Evolutionary conservation across 2,888 invertebrate species (phyloP).

Genomic region (Platycheirus rosarum): DNA sequence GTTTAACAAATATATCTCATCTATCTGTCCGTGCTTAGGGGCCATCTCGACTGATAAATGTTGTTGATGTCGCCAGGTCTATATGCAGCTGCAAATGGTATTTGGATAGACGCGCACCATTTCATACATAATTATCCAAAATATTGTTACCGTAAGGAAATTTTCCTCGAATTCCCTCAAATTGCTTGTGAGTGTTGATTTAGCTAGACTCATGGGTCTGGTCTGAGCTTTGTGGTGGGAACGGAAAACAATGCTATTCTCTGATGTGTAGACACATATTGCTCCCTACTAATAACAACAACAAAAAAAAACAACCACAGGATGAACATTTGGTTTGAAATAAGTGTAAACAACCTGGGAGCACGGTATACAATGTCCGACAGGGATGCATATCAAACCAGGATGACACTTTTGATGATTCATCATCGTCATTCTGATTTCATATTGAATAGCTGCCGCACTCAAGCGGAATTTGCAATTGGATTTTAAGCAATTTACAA

Average conservation of each 20-base stretch:
- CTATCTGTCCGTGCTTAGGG: constrained; percentile 1
- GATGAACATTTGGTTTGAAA: constrained; percentile 18
- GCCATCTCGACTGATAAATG: background rate
- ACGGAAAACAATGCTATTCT: constrained; percentile 7
- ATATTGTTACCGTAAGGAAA: constrained; percentile 5
- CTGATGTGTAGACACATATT: background rate
- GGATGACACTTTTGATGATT: constrained; percentile 55
- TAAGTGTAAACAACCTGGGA: constrained; percentile 24
- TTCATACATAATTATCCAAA: constrained; percentile 18
- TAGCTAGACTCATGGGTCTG: background rate
- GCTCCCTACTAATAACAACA: background rate
- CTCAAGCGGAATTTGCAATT: constrained; percentile 63
- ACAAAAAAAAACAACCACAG: background rate
- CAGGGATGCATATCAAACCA: constrained; percentile 27
- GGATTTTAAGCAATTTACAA: constrained; percentile 62
- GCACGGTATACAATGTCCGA: background rate
- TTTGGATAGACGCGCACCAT: background rate
- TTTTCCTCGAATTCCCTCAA: background rate
- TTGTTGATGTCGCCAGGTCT: background rate
- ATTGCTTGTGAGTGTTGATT: constrained; percentile 5
- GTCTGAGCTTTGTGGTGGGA: background rate
- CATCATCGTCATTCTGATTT: constrained; percentile 61
- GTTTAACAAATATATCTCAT: constrained; percentile 24
- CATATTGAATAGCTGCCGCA: constrained; percentile 46
- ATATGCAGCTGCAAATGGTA: background rate